phyloP scores from a whole-genome alignment of 2,888 invertebrate species.

The Busseola fusca region DNA sequence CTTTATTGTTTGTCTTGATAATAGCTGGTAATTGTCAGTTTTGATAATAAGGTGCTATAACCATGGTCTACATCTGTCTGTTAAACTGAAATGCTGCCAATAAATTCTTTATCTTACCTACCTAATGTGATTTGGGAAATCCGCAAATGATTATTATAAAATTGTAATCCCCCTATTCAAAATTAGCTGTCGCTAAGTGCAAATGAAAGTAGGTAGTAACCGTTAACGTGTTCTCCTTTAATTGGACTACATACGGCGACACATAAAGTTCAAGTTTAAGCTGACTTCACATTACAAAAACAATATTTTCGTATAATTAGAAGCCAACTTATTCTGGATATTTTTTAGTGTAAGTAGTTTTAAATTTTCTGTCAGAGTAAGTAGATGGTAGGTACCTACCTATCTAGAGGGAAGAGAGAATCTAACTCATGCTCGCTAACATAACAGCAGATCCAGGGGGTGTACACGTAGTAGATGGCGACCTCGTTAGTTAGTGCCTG shows the following conservation, averaged over 20 bases:
- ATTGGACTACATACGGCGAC: neutral
- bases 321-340: neutral
- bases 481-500: neutral
- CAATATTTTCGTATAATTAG: neutral
- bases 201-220: neutral
- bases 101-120: constrained; percentile 21
- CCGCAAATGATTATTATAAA: no score
- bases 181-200: constrained; percentile 7
- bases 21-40: constrained; percentile 4
- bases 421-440: neutral
- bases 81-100: neutral
- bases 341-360: no score
- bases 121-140: neutral
- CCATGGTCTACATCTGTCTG: neutral
- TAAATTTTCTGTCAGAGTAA: neutral
- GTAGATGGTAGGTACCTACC: neutral
- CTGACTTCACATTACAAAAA: neutral
- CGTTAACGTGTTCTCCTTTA: neutral
- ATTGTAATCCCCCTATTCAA: neutral
- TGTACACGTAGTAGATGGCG: neutral
- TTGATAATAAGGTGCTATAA: constrained; percentile 11
- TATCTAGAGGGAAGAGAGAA: neutral
- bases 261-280: neutral
- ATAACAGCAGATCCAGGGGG: neutral
- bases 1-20: neutral